Base-by-base conservation (phyloP, 2,888 invertebrate genomes). In the Ashinkailepas kermadecensis region DNA sequence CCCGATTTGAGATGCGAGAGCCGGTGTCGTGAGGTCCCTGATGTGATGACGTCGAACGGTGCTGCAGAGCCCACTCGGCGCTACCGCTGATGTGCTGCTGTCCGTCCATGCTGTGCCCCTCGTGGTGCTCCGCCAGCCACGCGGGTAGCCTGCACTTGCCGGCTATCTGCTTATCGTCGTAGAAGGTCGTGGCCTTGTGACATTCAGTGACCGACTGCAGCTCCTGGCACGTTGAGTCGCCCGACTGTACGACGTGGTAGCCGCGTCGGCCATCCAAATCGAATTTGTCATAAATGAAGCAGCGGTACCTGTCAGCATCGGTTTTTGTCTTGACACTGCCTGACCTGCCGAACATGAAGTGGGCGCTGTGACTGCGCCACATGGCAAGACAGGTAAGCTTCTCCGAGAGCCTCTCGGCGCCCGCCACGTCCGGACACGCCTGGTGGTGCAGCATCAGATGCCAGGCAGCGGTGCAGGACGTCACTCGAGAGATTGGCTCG, bases 221-320 rank as follows among this genome's bases (percentile, higher is more conserved):
- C 25, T 96, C 96, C 87, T 95, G 95, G 88, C 96, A 96, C 62
- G 96, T 95, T 82, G 96, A 96, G 88, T 96, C 96, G 15, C 95
- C 96, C 81, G 95, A 95, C 89, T 96, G 95, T 7, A 95, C 95
- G 85, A 96, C 92, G 86, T 93, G 90, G 88, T 93, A 95, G 8
- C 74, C 74, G 4, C 18, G 39, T 4, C 18, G 3, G 39, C 25
- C 25, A 54, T 25, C 25, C 54, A 8, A 4, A 56, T 74, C 74
- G 74, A 74, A 74, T 56, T 21, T n/a, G n/a, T n/a, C n/a, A n/a
- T n/a, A n/a, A n/a, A n/a, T n/a, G n/a, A n/a, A n/a, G n/a, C n/a
- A n/a, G n/a, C n/a, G n/a, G n/a, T n/a, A 79, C 79, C 79, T 58
- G 79, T 79, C 79, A 9, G 79, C 79, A 58, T 79, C 79, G 56